These are phyloP conservation scores for Chitala chitala DNA, from an alignment of 2,113 vertebrate species.

Conservation along the genomic window DNA sequence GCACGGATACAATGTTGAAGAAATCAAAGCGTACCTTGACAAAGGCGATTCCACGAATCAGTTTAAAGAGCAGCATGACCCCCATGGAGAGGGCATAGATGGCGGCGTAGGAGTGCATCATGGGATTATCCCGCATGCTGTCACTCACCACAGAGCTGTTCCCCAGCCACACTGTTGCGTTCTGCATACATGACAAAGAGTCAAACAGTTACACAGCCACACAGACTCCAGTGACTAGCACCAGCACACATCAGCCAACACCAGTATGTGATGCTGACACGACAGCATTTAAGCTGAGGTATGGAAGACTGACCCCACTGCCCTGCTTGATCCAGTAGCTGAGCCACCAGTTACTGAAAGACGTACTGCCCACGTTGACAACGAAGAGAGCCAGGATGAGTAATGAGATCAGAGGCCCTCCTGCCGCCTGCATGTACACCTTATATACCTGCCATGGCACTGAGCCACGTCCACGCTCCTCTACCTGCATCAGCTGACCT, in stretches of 20 bases:
- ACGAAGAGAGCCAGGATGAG: conserved; percentile 78
- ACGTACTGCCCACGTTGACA: conserved; percentile 82
- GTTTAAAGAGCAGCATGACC: conserved; percentile 81
- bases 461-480: conserved; percentile 79
- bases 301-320: conserved; percentile 76
- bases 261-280: not conserved
- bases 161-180: conserved; percentile 63
- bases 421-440: conserved; percentile 78
- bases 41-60: conserved; percentile 77
- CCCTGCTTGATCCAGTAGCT: conserved; percentile 95
- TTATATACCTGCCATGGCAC: conserved; percentile 79
- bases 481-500: conserved; percentile 74
- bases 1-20: not conserved
- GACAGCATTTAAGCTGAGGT: not conserved
- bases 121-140: conserved; percentile 86
- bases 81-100: conserved; percentile 88
- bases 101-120: conserved; percentile 77
- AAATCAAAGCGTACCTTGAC: conserved; percentile 72
- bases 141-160: conserved; percentile 69
- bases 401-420: conserved; percentile 75
- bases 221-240: not conserved
- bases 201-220: not conserved
- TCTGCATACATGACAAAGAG: conserved; percentile 53
- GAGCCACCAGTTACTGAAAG: conserved; percentile 92
- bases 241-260: conserved; percentile 8